These are phyloP conservation scores for Rhizomys pruinosus DNA, from an alignment of 2,113 vertebrate species.

Conservation along the genomic window DNA sequence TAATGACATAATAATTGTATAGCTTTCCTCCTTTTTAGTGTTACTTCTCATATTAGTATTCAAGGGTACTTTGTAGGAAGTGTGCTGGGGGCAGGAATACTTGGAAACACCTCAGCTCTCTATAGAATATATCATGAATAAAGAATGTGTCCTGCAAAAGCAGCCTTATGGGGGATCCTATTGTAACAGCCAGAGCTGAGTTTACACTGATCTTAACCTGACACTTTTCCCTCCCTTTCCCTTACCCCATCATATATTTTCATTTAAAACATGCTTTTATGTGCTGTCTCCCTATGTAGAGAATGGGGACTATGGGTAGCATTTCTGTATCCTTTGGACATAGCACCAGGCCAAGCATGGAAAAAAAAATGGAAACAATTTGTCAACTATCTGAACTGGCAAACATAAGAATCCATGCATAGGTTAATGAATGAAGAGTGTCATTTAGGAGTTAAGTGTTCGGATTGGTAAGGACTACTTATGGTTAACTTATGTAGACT, in stretches of 20 bases:
- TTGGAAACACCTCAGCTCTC: neutral
- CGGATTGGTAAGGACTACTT: neutral
- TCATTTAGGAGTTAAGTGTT: neutral
- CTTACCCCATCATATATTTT: neutral
- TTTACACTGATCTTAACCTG: neutral
- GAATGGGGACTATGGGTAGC: neutral
- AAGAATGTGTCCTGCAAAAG: neutral
- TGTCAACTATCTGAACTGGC: neutral
- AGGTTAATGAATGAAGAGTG: neutral
- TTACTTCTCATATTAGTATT: neutral
- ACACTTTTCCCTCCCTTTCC: neutral
- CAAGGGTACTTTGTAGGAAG: neutral
- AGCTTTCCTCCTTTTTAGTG: neutral
- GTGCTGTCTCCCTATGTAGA: neutral
- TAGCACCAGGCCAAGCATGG: neutral
- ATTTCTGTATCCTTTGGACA: neutral
- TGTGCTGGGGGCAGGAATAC: neutral
- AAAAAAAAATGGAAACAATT: neutral
- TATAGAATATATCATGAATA: neutral
- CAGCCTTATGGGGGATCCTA: neutral
- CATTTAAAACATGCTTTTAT: neutral
- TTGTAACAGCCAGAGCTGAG: neutral
- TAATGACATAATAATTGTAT: neutral
- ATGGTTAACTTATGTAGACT: neutral
- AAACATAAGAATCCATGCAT: neutral